Evolutionary conservation across 2,888 invertebrate genomes (phyloP), one percentile per base, ranked within the genome.

Genomic region (Encarsia formosa): DNA sequence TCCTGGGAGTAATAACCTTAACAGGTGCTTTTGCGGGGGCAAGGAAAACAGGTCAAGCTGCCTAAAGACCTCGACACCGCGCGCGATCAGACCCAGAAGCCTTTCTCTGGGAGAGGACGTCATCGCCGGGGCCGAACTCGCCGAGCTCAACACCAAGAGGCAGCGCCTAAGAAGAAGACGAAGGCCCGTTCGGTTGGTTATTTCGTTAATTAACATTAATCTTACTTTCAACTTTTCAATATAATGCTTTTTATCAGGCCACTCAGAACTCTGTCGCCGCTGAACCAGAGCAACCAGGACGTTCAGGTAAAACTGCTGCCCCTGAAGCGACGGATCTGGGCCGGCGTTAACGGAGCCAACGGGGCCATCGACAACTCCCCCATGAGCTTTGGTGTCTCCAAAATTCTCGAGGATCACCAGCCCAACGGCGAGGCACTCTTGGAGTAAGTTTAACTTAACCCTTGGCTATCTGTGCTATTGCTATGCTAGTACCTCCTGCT

Each of bases 251-350:
- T 40, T 52, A 56, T 0, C 46, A 71, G 71, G 38, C 54, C 63
- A 24, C 44, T 67, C n/a, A 60, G 61, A 40, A 66, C 67, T 54
- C 61, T 62, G 23, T 67, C 70, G 3, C 68, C 69, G 1, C 58
- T 63, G 19, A 52, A 61, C 13, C 60, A 63, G 16, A 64, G 58
- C 18, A 62, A 41, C 35, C 63, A 62, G 41, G 83, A 85, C 64
- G 77, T 85, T 38, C 84, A 86, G 72, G 80, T 86, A 6, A 86
- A 85, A 68, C 70, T 88, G 5, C 78, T 78, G 54, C 79, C 85
- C 1, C 67, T 88, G 23, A 85, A 84, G 65, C 85, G 83, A 68
- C 85, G 85, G 73, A 78, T 88, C 40, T 89, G 89, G 89, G 84
- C 83, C 3, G 87, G 87, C 5, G 71, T 79, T 16, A 52, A 34